phyloP scores from a whole-genome alignment of 2,888 invertebrate genomes.

The Ligdia adustata region DNA sequence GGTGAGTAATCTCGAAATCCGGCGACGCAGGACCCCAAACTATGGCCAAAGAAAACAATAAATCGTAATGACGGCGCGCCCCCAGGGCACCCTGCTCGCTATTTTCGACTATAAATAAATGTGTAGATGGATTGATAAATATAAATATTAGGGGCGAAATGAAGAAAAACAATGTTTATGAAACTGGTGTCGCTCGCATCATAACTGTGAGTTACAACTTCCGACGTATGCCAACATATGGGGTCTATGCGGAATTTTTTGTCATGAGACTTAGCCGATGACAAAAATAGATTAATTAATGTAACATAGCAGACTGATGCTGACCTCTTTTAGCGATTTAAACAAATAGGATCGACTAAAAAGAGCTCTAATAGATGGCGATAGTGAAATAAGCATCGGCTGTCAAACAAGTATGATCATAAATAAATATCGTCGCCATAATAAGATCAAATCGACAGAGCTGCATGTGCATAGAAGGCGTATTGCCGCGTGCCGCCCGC shows the following conservation, averaged over 20 bases:
- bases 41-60: slow-evolving; percentile 81
- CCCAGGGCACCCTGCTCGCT: slow-evolving; percentile 80
- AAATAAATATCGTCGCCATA: slow-evolving; percentile 78
- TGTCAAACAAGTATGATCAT: slow-evolving; percentile 72
- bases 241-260: slow-evolving; percentile 76
- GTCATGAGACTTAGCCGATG: slow-evolving; percentile 46
- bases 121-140: slow-evolving; percentile 84
- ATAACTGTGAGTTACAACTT: slow-evolving; percentile 84
- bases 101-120: slow-evolving; percentile 83
- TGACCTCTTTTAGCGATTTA: slow-evolving; percentile 35
- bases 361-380: slow-evolving; percentile 31
- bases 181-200: slow-evolving; percentile 83
- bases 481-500: slow-evolving; percentile 34
- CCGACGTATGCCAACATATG: slow-evolving; percentile 80
- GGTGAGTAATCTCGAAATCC: slow-evolving; percentile 64
- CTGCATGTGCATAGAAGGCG: slow-evolving; percentile 59
- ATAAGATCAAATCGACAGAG: slow-evolving; percentile 81
- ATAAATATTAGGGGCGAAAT: slow-evolving; percentile 84
- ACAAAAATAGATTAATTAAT: slow-evolving; percentile 57
- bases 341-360: slow-evolving; percentile 26
- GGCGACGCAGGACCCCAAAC: slow-evolving; percentile 63
- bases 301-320: slow-evolving; percentile 22
- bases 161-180: slow-evolving; percentile 84
- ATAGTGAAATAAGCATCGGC: slow-evolving; percentile 61
- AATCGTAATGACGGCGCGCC: slow-evolving; percentile 78